Conservation (phyloP, 2,113 vertebrate genomes). For the Henicopernis longicauda region DNA sequence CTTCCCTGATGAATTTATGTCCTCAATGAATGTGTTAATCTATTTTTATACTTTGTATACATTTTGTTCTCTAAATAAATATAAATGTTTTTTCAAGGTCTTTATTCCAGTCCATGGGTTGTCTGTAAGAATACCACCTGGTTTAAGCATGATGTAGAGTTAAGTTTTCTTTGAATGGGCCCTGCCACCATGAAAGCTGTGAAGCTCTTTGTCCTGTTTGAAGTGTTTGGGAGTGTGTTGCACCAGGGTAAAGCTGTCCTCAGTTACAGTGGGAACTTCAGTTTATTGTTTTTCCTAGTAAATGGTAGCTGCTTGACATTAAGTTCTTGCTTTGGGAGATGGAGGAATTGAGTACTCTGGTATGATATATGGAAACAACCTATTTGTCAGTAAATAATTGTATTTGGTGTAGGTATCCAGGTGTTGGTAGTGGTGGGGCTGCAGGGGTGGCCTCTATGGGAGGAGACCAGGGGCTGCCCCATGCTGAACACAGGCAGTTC, state of each 20-base stretch:
- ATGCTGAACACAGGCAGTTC: neutral
- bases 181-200: neutral
- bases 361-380: neutral
- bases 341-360: neutral
- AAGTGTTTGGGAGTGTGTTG: neutral
- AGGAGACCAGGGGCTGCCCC: neutral
- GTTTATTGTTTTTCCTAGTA: neutral
- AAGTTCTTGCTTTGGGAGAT: neutral
- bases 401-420: neutral
- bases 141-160: neutral
- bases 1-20: constrained; percentile 13
- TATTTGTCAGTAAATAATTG: neutral
- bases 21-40: neutral
- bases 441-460: neutral
- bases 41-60: neutral
- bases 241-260: neutral
- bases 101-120: neutral
- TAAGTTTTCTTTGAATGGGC: neutral
- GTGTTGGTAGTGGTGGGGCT: neutral
- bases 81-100: neutral
- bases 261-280: neutral
- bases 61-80: neutral
- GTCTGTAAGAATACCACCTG: neutral
- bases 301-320: neutral
- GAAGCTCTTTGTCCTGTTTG: neutral